Conservation (phyloP, 2,797 vertebrate genomes). For the Falco naumanni region DNA sequence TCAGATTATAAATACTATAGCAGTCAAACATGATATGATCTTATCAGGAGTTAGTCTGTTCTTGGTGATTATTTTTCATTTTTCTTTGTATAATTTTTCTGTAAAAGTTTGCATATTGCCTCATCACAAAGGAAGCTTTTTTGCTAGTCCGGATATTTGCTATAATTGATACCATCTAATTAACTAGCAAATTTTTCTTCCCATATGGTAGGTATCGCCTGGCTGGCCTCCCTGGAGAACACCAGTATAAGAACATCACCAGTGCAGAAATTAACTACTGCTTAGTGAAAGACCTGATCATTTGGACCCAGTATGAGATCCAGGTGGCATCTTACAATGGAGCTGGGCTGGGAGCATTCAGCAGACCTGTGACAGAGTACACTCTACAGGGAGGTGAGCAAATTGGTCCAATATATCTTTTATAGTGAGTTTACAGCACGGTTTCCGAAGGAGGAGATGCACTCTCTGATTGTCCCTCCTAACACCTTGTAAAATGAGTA, state of each 20-base stretch:
- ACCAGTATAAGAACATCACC: conserved; percentile 94
- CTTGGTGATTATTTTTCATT: neutral
- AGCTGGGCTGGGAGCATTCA: conserved; percentile 91
- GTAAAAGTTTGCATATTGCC: neutral
- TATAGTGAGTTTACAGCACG: accelerated
- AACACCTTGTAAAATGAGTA: neutral
- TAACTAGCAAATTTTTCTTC: conserved; percentile 3
- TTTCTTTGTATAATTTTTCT: neutral
- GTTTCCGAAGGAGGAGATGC: neutral
- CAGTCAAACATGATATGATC: neutral
- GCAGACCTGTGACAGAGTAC: conserved; percentile 90
- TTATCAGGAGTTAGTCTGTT: neutral
- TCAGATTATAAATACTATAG: conserved; percentile 1
- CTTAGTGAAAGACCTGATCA: conserved; percentile 92
- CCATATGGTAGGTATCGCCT: conserved; percentile 87
- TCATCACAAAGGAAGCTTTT: neutral
- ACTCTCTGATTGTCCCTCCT: neutral
- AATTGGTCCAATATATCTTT: neutral
- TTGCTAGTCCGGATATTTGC: neutral
- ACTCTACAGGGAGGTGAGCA: conserved; percentile 94
- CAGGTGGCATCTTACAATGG: conserved; percentile 96
- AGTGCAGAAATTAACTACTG: conserved; percentile 96
- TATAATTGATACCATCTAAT: conserved; percentile 27
- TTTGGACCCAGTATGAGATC: conserved; percentile 98
- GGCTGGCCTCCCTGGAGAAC: conserved; percentile 91